These are phyloP conservation scores for Pyrocephalus nanus DNA, from an alignment of 2,797 vertebrate species.

Conservation along the genomic window DNA sequence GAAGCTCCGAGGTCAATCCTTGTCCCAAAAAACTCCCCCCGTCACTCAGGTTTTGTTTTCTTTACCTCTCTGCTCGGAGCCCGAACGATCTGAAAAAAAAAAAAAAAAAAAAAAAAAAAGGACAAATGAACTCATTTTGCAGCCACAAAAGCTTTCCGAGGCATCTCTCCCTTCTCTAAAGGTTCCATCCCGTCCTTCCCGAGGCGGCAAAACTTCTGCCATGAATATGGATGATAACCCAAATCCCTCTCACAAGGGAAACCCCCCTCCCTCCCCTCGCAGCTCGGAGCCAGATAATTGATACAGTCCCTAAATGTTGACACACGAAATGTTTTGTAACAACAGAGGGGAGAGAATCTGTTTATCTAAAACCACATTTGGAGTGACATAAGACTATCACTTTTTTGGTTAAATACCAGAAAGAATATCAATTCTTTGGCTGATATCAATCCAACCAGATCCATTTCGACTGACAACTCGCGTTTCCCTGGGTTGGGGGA, in stretches of 20 bases:
- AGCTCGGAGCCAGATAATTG: slow-evolving; percentile 17
- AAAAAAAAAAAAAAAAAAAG: not conserved
- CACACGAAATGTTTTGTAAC: slow-evolving; percentile 45
- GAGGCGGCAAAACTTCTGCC: not conserved
- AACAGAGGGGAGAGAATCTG: slow-evolving; percentile 69
- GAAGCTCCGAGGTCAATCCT: fast-evolving
- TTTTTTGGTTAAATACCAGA: slow-evolving; percentile 63
- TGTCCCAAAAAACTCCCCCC: fast-evolving
- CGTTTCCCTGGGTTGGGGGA: not conserved
- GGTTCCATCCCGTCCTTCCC: not conserved
- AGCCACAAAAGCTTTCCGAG: fast-evolving
- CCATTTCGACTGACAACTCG: slow-evolving; percentile 37
- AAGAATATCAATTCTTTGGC: slow-evolving; percentile 60
- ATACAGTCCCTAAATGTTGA: slow-evolving; percentile 37
- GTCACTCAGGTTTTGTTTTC: fast-evolving
- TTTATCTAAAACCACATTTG: slow-evolving; percentile 63
- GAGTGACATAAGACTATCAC: slow-evolving; percentile 69
- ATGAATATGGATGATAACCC: not conserved
- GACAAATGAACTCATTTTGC: not conserved
- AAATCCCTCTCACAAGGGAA: not conserved
- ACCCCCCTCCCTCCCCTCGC: not conserved
- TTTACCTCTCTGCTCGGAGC: not conserved
- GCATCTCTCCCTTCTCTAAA: not conserved
- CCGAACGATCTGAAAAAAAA: not conserved
- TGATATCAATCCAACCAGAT: slow-evolving; percentile 45